Base-by-base conservation (phyloP, 2,797 vertebrate species). In the Tarsius wallacei region DNA sequence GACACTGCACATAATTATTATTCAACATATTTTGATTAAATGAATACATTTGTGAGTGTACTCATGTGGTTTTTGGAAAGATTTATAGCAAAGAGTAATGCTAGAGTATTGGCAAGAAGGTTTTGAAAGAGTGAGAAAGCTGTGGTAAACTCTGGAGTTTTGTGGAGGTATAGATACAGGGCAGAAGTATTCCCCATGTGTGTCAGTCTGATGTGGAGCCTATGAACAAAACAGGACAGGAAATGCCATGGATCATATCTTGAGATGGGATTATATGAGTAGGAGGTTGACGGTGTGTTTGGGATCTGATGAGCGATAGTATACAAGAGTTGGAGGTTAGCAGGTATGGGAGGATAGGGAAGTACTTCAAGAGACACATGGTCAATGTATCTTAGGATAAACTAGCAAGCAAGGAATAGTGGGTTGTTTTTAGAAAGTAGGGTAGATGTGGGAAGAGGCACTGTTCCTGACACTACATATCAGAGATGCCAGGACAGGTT, bases 11-110 rank as follows among this genome's bases (percentile, higher is more conserved):
- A 78, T 13, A 83, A 31, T 64, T 74, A 49, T 63, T 63, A 64
- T 70, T 73, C 10, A 92, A 94, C 63, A 61, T 63, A 63, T 80
- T 80, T 87, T 84, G 63, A 86, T 64, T 47, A 24, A 61, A 51
- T 94, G 16, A 89, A 86, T 82, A 94, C 59, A 94, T 87, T 51
- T 96, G 42, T 93, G 36, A 92, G 28, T 78, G 42, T 73, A 31
- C 66, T 16, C 19, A 47, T 11, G 4, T 78, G 26, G 1, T 66
- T 70, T 93, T 71, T 21, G 66, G 36, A 47, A 68, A 85, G 53
- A 81, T 33, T 64, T 94, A 80, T 19, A 88, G 66, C 24, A 90
- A 47, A 74, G 55, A 73, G 2, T 76, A 74, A 78, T 82, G 57
- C 33, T 93, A 22, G 17, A 9, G 1, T 59, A 51, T 59, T 90